Conservation (phyloP, 2,113 vertebrate genomes). For the Cromileptes altivelis region DNA sequence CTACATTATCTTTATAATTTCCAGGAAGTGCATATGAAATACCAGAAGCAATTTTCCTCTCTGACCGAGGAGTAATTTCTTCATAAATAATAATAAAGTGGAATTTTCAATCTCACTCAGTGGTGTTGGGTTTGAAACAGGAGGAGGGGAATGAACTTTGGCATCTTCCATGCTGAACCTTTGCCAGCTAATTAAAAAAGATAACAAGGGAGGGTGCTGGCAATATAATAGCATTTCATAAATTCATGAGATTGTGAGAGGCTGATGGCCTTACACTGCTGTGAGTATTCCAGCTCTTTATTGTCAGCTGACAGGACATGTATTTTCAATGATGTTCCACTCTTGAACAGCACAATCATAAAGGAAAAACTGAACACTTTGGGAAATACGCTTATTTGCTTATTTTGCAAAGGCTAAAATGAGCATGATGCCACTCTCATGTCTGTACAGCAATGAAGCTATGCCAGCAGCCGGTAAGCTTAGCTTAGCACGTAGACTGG, state of each 20-base stretch:
- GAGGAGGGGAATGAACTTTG: constrained; percentile 50
- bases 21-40: constrained; percentile 37
- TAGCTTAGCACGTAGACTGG: not conserved
- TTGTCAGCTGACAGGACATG: not conserved
- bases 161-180: constrained; percentile 16
- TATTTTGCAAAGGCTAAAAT: not conserved
- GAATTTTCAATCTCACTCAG: constrained; percentile 45
- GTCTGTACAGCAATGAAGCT: not conserved
- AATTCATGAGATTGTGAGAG: constrained; percentile 43
- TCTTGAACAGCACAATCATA: not conserved
- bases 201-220: constrained; percentile 15
- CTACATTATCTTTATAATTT: constrained; percentile 26
- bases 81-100: constrained; percentile 53
- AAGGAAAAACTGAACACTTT: not conserved
- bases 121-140: constrained; percentile 6
- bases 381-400: not conserved
- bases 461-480: not conserved
- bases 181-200: constrained; percentile 53
- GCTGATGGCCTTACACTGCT: constrained; percentile 12
- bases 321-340: not conserved
- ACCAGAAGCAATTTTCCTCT: constrained; percentile 26
- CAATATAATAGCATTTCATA: constrained; percentile 46
- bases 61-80: constrained; percentile 13
- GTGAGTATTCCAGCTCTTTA: constrained; percentile 2
- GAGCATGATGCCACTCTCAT: not conserved